Conservation (phyloP, 2,888 invertebrate genomes). For the Drosophila nr. perissopoda region DNA sequence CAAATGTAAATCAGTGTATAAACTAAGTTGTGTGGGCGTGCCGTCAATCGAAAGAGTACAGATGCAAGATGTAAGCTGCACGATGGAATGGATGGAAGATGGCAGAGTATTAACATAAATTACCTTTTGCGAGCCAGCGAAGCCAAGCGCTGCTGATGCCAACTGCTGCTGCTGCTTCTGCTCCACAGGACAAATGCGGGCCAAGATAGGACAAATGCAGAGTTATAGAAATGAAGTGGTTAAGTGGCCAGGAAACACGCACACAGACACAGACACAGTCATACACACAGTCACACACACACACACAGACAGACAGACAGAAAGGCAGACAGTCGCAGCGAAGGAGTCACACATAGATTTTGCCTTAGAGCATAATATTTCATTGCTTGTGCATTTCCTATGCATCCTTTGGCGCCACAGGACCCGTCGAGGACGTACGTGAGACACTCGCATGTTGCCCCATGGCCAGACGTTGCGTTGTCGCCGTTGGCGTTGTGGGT, state of each 20-base stretch:
- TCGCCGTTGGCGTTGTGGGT: constrained; percentile 66
- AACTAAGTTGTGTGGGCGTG: constrained; percentile 53
- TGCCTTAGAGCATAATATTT: constrained; percentile 77
- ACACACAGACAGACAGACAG: constrained; percentile 41
- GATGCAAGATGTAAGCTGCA: constrained; percentile 36
- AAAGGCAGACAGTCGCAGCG: constrained; percentile 42
- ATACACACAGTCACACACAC: constrained; percentile 23
- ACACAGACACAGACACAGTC: constrained; percentile 2
- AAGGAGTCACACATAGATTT: constrained; percentile 50
- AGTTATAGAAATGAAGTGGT: constrained; percentile 72
- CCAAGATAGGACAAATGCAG: constrained; percentile 57
- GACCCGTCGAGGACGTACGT: constrained; percentile 71
- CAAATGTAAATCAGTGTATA: constrained; percentile 78
- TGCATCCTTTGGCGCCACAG: constrained; percentile 64
- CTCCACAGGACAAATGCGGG: constrained; percentile 44
- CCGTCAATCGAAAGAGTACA: constrained; percentile 35
- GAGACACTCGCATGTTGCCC: constrained; percentile 68
- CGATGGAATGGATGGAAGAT: constrained; percentile 27
- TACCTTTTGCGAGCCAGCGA: constrained; percentile 69
- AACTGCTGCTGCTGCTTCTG: constrained; percentile 20
- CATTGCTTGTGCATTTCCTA: constrained; percentile 79
- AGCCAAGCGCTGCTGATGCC: constrained; percentile 48
- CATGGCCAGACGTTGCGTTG: constrained; percentile 46
- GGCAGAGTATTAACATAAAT: constrained; percentile 77
- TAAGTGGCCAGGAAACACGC: constrained; percentile 65